Conservation (phyloP, 1,140 invertebrate genomes). For the Coptotermes formosanus region DNA sequence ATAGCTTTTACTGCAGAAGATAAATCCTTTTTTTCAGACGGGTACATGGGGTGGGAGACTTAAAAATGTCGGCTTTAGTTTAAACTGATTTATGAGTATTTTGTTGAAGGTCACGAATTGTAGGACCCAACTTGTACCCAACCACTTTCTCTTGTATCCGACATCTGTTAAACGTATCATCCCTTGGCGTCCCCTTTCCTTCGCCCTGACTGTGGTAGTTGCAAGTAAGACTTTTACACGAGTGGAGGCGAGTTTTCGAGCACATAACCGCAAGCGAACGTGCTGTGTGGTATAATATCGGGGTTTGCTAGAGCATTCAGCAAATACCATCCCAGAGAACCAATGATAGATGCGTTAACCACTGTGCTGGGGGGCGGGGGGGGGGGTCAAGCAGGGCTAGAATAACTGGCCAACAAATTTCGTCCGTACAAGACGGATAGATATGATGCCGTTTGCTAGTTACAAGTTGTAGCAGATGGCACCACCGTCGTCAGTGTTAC, state of each 20-base stretch:
- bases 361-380: no score
- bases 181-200: background rate
- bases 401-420: background rate
- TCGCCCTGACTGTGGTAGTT: background rate
- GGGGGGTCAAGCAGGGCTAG: background rate
- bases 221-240: slow-evolving; percentile 3
- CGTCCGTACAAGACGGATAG: background rate
- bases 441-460: background rate
- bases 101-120: background rate
- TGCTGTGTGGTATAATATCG: background rate
- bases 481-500: background rate
- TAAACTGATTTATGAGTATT: background rate
- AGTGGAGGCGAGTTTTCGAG: background rate
- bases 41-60: background rate
- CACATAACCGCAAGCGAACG: background rate
- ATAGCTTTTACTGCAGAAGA: background rate
- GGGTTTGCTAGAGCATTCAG: background rate
- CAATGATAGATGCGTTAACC: background rate
- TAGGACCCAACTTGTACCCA: background rate
- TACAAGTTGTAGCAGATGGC: slow-evolving; percentile 14
- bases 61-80: background rate
- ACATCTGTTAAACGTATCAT: background rate
- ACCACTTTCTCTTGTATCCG: background rate
- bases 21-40: background rate
- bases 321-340: background rate